Conservation (phyloP, 2,888 invertebrate genomes). For the Agrotis puta region DNA sequence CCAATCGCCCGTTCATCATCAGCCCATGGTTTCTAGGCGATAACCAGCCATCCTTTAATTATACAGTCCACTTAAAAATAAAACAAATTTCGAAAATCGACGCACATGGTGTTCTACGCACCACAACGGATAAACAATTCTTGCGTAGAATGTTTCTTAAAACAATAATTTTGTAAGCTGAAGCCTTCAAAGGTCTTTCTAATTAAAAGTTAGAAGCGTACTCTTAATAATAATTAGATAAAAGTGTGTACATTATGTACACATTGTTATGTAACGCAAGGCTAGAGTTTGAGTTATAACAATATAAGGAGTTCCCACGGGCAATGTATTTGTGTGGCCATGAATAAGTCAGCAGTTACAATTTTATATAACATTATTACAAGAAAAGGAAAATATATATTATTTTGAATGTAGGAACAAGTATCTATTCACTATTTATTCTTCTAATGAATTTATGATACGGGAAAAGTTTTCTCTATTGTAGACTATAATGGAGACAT, state of each 20-base stretch:
- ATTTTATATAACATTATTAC: neutral
- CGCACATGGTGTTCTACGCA: too few species aligned
- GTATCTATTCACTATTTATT: neutral
- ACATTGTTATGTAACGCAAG: neutral
- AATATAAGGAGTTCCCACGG: neutral
- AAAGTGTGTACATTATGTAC: neutral
- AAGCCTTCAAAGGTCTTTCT: neutral
- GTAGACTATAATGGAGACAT: neutral
- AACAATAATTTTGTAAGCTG: neutral
- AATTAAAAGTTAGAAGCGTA: neutral
- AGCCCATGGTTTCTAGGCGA: too few species aligned
- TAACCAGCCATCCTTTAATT: too few species aligned
- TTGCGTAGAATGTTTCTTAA: neutral
- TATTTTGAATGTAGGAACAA: neutral
- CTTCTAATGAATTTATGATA: neutral
- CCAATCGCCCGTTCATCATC: too few species aligned
- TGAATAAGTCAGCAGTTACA: conserved; percentile 8
- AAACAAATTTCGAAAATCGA: too few species aligned
- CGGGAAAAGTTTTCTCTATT: neutral
- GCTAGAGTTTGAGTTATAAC: neutral
- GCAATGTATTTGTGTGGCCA: neutral
- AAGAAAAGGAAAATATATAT: neutral
- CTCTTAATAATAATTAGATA: neutral
- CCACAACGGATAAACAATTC: neutral
- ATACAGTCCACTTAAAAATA: too few species aligned